Conservation (phyloP, 1,140 invertebrate species). For the Drosophila pectinifera region DNA sequence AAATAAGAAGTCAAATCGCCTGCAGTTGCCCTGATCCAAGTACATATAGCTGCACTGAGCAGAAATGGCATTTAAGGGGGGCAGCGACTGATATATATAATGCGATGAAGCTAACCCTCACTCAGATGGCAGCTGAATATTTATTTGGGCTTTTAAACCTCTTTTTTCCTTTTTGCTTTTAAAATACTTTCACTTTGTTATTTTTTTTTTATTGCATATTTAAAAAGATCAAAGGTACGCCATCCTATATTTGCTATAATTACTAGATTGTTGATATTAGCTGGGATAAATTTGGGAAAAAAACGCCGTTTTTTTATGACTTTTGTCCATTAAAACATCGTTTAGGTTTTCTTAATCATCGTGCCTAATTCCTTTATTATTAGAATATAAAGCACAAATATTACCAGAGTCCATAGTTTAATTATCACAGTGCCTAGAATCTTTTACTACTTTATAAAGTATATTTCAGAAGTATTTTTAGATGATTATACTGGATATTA, state of each 20-base stretch:
- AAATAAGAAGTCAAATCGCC: conserved; percentile 30
- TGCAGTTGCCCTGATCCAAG: conserved; percentile 14
- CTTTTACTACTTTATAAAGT: background rate
- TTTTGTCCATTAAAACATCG: background rate
- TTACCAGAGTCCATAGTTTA: conserved; percentile 1
- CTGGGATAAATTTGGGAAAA: background rate
- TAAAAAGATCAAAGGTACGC: conserved; percentile 7
- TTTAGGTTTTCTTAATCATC: background rate
- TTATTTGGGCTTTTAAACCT: background rate
- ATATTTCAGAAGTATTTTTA: background rate
- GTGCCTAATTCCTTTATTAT: conserved; percentile 1
- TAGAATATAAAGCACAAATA: background rate
- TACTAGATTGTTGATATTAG: conserved; percentile 1
- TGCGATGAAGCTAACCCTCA: background rate
- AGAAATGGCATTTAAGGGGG: background rate
- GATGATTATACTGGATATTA: too few relatives aligned
- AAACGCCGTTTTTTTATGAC: background rate
- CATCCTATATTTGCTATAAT: background rate
- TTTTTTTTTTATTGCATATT: background rate
- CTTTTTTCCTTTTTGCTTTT: background rate
- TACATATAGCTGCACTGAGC: conserved; percentile 6
- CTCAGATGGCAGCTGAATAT: background rate
- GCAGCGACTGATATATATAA: too few relatives aligned
- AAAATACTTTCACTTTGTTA: background rate
- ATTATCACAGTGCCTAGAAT: background rate